Base-by-base conservation (phyloP, 1,140 invertebrate genomes). In the Ostrea edulis region DNA sequence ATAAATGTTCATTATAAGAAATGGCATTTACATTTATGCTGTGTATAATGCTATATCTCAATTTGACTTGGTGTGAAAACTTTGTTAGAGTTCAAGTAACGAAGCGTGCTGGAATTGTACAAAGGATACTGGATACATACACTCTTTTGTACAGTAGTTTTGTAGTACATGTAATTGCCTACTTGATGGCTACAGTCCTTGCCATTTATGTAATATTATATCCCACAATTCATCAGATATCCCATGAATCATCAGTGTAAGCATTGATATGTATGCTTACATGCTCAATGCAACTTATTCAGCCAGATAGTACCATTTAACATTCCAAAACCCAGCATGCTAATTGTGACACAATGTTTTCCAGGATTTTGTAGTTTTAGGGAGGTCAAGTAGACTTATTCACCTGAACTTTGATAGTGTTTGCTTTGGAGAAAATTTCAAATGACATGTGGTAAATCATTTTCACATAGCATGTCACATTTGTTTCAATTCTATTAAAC, bases 21-120 rank as follows among this genome's bases (percentile, higher is more conserved):
- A 71, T 71, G 68, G 68, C 68, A 71, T 71, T 71, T 71, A 71
- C 68, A 71, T 8, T n/a, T 71, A 29, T 25, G 68, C 29, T 35
- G 7, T 29, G 22, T 29, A 71, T 35, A 71, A 35, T 71, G 68
- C 22, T 71, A 35, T 71, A 71, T 71, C 12, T 71, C 22, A 71
- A 12, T 71, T 25, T 71, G 12, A 71, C 68, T 35, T 71, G 68
- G 29, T 71, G 22, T 71, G 5, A 29, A 25, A 35, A 29, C 4
- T 68, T 68, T 58, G 14, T 71, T 14, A 71, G 29, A 35, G 14
- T 12, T 25, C 3, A 20, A 62, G 29, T 71, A 29, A 71, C 22
- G 9, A 14, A 71, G 68, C 68, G 29, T 29, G 25, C 8, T 25
- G 25, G 29, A 29, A 35, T 71, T 25, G 12, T 35, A 29, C 68